Evolutionary conservation across 2,113 vertebrate genomes (phyloP).

Genomic region (Alligator sinensis): DNA sequence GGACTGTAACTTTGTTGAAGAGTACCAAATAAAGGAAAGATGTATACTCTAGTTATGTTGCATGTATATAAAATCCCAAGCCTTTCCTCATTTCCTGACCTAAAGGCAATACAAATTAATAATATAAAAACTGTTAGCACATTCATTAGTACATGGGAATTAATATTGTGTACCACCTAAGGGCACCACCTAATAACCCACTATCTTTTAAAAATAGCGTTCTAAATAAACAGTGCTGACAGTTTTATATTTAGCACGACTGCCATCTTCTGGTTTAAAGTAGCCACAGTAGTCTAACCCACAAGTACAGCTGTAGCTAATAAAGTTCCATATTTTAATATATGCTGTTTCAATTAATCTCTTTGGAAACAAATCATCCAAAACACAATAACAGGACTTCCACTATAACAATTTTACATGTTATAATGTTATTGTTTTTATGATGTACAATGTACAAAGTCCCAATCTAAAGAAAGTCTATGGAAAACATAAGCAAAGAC

Average conservation of each 20-base stretch:
- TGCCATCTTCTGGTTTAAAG: slow-evolving; percentile 69
- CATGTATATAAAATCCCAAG: too few relatives aligned
- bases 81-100: rapidly evolving
- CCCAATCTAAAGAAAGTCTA: neutral
- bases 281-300: neutral
- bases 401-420: neutral
- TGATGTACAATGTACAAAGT: neutral
- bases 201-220: neutral
- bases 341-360: neutral
- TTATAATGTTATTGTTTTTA: neutral
- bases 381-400: neutral
- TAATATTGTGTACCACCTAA: neutral
- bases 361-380: neutral
- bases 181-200: neutral
- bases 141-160: neutral
- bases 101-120: neutral
- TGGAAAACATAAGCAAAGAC: neutral
- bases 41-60: too few relatives aligned
- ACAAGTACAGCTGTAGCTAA: neutral
- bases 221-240: neutral
- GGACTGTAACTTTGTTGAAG: neutral
- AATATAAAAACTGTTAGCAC: neutral
- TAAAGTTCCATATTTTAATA: neutral
- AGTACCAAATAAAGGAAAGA: too few relatives aligned
- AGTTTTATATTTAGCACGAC: neutral